Conservation (phyloP, 2,888 invertebrate genomes). For the Lasioglossum pauxillum region DNA sequence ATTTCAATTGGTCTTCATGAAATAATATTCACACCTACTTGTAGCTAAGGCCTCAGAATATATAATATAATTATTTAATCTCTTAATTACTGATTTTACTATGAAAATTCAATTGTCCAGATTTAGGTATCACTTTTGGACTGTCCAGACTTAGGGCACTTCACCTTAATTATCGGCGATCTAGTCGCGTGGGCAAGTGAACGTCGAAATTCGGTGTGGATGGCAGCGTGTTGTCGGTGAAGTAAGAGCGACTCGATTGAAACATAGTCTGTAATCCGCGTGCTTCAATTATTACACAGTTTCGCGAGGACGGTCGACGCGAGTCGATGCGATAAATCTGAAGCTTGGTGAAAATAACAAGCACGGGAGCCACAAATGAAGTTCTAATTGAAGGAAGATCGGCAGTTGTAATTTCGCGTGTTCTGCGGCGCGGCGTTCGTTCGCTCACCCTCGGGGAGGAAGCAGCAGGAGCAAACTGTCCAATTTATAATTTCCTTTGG, state of each 20-base stretch:
- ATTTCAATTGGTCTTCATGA: no score
- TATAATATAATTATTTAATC: no score
- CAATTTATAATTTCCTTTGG: conserved; percentile 72
- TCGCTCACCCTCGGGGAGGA: conserved; percentile 32
- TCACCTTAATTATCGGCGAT: no score
- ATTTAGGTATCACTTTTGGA: no score
- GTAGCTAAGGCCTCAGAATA: no score
- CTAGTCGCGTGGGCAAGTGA: no score
- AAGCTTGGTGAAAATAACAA: conserved; percentile 17
- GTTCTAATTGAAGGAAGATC: not conserved
- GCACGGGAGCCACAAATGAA: conserved; percentile 14
- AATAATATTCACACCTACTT: no score
- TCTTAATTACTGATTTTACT: no score
- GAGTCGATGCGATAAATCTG: not conserved
- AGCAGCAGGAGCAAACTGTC: conserved; percentile 51
- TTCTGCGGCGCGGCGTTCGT: not conserved
- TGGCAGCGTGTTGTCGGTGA: not conserved
- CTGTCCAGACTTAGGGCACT: no score
- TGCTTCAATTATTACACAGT: not conserved
- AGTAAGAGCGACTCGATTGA: not conserved
- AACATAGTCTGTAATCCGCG: not conserved
- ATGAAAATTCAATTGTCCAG: no score
- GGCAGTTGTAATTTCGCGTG: conserved; percentile 12
- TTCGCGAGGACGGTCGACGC: not conserved
- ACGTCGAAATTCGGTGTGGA: not conserved